Evolutionary conservation across 2,797 vertebrate genomes (phyloP).

Genomic region (Denticeps clupeoides): DNA sequence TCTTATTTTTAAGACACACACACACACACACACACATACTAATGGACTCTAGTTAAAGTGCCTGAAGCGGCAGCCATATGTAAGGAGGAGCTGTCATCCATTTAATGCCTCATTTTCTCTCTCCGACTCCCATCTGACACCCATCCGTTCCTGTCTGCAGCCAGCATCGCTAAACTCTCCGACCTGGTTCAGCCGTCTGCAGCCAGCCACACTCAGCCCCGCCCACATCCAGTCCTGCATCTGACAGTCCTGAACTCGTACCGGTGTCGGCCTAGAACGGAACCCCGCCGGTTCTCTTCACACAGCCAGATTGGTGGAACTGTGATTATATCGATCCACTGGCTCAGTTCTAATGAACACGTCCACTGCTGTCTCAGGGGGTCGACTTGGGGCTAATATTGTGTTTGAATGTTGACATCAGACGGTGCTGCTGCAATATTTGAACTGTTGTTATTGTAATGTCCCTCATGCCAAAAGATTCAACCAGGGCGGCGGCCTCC

Average conservation of each 20-base stretch:
- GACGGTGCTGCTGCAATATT: background rate
- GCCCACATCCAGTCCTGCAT: too few species aligned
- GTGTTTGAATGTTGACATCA: too few species aligned
- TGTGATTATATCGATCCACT: constrained; percentile 34
- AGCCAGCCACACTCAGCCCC: too few species aligned
- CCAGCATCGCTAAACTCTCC: too few species aligned
- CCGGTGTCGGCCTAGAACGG: background rate
- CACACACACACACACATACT: too few species aligned
- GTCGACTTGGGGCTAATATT: background rate
- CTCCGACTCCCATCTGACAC: background rate
- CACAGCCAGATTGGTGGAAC: constrained; percentile 15
- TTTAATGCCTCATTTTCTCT: background rate
- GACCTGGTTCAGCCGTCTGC: background rate
- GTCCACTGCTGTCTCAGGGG: constrained; percentile 15
- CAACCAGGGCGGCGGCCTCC: too few species aligned
- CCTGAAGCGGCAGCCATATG: background rate
- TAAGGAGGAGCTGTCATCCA: background rate
- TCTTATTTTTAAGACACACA: too few species aligned
- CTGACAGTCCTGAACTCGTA: too few species aligned
- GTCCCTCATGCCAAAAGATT: too few species aligned
- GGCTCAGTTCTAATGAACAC: constrained; percentile 34
- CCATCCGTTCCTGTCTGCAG: constrained; percentile 9
- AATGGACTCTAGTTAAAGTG: background rate
- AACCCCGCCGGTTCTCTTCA: background rate
- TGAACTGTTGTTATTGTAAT: background rate